Evolutionary conservation across 2,113 vertebrate species (phyloP).

Genomic region (Rhabdomys dilectus): DNA sequence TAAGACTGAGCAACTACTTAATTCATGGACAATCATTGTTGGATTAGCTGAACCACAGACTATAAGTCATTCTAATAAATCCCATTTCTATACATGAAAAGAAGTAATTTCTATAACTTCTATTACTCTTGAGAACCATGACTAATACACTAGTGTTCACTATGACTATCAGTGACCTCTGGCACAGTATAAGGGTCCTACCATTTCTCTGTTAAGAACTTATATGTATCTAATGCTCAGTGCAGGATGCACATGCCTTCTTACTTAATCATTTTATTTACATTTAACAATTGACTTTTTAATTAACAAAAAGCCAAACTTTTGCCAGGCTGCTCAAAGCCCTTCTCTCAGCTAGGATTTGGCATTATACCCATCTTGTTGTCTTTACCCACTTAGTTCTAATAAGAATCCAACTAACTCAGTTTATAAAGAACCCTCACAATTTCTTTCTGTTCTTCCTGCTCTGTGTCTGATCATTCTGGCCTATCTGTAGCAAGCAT

Average conservation of each 20-base stretch:
- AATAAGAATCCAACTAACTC: neutral
- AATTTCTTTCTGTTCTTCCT: neutral
- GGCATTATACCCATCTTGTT: neutral
- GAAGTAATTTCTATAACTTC: neutral
- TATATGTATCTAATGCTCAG: neutral
- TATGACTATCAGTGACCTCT: neutral
- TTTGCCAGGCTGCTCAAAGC: neutral
- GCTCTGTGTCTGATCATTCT: neutral
- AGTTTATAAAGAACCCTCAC: neutral
- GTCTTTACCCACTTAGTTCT: neutral
- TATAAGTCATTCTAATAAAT: neutral
- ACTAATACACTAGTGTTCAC: neutral
- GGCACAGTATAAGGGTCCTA: neutral
- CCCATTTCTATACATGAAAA: neutral
- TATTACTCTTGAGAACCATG: neutral
- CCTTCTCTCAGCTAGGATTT: neutral
- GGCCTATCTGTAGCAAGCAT: neutral
- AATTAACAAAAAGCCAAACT: neutral
- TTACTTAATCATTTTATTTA: neutral
- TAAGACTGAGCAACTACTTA: neutral
- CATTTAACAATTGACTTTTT: neutral
- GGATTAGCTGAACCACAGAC: neutral
- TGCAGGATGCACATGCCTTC: neutral
- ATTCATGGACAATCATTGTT: neutral
- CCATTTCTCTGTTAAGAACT: neutral